phyloP scores from a whole-genome alignment of 2,797 vertebrate genomes.

The Bradypodion pumilum region DNA sequence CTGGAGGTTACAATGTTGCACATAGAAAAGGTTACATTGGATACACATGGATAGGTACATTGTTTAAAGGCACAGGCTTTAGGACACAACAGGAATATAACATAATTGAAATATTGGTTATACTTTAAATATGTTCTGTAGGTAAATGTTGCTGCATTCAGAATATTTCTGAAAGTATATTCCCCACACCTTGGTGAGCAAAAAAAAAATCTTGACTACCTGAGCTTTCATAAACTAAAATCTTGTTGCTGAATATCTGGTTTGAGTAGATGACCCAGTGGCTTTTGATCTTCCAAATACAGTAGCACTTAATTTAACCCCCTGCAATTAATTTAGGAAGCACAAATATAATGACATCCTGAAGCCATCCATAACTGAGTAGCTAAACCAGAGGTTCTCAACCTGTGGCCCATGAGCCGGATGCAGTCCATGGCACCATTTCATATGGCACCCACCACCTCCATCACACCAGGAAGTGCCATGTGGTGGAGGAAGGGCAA shows the following conservation, averaged over 20 bases:
- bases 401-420: too few relatives aligned
- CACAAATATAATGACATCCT: not conserved
- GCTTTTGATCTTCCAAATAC: not conserved
- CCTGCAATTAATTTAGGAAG: not conserved
- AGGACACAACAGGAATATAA: too few relatives aligned
- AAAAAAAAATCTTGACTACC: not conserved
- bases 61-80: too few relatives aligned
- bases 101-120: slow-evolving; percentile 6
- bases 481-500: too few relatives aligned
- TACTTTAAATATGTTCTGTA: not conserved
- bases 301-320: too few relatives aligned
- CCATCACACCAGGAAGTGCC: too few relatives aligned
- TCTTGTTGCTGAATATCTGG: not conserved
- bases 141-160: not conserved
- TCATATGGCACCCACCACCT: too few relatives aligned
- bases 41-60: too few relatives aligned
- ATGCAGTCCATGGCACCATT: too few relatives aligned
- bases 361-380: not conserved
- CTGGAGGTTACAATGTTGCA: too few relatives aligned
- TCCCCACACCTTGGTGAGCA: not conserved
- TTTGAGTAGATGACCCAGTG: not conserved
- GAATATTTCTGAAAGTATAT: not conserved
- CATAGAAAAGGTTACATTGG: too few relatives aligned
- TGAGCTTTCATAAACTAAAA: slow-evolving; percentile 8
- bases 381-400: too few relatives aligned